Base-by-base conservation (phyloP, 2,888 invertebrate genomes). In the Disparrhopalites patrizii region DNA sequence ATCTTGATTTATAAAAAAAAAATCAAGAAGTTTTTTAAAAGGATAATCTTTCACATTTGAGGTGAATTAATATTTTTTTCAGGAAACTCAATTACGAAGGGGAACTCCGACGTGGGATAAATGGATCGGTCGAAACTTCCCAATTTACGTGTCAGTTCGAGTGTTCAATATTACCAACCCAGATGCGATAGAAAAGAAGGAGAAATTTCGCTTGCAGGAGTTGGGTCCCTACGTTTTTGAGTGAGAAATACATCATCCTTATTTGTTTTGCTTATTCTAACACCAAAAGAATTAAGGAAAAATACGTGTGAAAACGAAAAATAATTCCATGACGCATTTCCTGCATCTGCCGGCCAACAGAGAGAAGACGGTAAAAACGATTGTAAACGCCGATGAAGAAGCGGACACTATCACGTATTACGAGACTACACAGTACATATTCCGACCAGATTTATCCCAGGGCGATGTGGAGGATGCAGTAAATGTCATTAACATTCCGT, bases 31-130 rank as follows among this genome's bases (percentile, higher is more conserved):
- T n/a, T n/a, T n/a, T n/a, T n/a, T n/a, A n/a, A n/a, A n/a, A n/a
- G n/a, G n/a, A n/a, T n/a, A n/a, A n/a, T n/a, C n/a, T n/a, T n/a
- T n/a, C n/a, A n/a, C n/a, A n/a, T n/a, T n/a, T n/a, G n/a, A n/a
- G n/a, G n/a, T n/a, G n/a, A n/a, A n/a, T n/a, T n/a, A n/a, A n/a
- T n/a, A n/a, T n/a, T n/a, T n/a, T n/a, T 33, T 33, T 7, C 65
- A 72, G 72, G 62, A 65, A 65, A 36, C 69, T 13, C 66, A 65
- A 60, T 57, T 72, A 18, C 65, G 63, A 5, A 68, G 69, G 3
- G 72, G 70, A 18, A 57, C 70, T 3, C 69, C 69, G 18, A 65
- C 72, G 13, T 72, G 66, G 65, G 66, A 67, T 33, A 72, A 72
- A 64, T 70, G 70, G 69, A 70, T 69, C 51, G 66, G 70, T 30